A percentile compares a stretch with the other conserved stretches of the same genome.
phyloP scores from a whole-genome alignment of 2,888 invertebrate species.

The Caenorhabditis becei region DNA sequence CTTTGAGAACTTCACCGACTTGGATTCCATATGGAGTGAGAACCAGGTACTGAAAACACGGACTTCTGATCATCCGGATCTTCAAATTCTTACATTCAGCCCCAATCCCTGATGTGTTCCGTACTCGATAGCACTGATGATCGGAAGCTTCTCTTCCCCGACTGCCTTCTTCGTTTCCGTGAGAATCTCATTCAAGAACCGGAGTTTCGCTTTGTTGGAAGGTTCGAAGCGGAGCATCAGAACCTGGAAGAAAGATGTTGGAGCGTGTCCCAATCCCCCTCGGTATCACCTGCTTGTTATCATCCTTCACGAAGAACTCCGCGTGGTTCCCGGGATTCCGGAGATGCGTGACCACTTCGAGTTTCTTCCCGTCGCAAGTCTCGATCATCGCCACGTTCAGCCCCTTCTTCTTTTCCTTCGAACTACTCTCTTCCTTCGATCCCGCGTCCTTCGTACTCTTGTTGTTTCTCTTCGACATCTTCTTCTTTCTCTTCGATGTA shows the following conservation, averaged over 20 bases:
- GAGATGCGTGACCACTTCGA: constrained; percentile 6
- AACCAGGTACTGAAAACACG: constrained; percentile 36
- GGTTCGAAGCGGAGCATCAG: constrained; percentile 38
- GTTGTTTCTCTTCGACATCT: neutral
- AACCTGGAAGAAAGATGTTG: constrained; percentile 4
- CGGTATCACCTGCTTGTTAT: neutral
- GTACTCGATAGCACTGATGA: constrained; percentile 19
- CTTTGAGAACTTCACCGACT: constrained; percentile 29
- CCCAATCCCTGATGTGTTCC: constrained; percentile 8
- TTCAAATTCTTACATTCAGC: constrained; percentile 28
- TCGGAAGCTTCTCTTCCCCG: constrained; percentile 9
- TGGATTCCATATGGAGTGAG: constrained; percentile 23
- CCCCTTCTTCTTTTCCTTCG: neutral
- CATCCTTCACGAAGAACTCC: constrained; percentile 40
- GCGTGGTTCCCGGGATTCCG: constrained; percentile 42
- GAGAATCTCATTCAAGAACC: constrained; percentile 22
- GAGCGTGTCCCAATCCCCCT: neutral
- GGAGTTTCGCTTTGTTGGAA: constrained; percentile 11
- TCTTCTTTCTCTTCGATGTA: neutral
- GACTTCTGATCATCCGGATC: neutral
- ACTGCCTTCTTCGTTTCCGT: constrained; percentile 12
- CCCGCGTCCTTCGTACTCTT: neutral
- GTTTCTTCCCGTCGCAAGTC: constrained; percentile 6
- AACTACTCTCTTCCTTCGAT: neutral
- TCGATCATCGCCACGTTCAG: neutral